These are phyloP conservation scores for Polymixis lichenea DNA, from an alignment of 2,888 invertebrate genomes.

Conservation along the genomic window DNA sequence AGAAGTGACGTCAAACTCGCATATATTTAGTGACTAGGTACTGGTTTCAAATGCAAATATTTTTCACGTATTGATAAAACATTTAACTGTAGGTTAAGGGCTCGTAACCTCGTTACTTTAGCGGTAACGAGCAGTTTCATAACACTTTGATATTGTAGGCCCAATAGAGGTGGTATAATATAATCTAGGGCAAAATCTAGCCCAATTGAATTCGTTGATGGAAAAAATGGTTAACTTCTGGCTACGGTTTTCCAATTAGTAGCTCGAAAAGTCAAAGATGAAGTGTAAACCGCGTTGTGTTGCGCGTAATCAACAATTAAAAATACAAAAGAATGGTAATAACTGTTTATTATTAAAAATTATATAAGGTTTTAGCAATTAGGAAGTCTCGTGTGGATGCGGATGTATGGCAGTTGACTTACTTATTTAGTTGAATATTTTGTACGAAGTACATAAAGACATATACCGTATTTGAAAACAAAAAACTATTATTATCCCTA, in stretches of 20 bases:
- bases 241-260: not conserved
- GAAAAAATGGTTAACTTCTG: not conserved
- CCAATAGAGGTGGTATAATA: not conserved
- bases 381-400: too few relatives aligned
- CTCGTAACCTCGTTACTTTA: conserved; percentile 10
- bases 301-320: too few relatives aligned
- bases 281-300: too few relatives aligned
- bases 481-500: too few relatives aligned
- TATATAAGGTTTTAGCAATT: too few relatives aligned
- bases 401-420: too few relatives aligned
- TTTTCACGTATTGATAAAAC: conserved; percentile 16
- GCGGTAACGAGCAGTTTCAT: conserved; percentile 9
- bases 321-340: too few relatives aligned
- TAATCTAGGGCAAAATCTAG: not conserved
- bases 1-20: conserved; percentile 18
- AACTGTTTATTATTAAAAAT: too few relatives aligned
- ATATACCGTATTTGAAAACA: too few relatives aligned
- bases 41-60: not conserved
- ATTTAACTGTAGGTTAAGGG: not conserved
- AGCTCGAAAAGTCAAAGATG: not conserved
- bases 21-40: conserved; percentile 13
- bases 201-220: not conserved
- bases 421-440: too few relatives aligned
- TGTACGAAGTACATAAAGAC: too few relatives aligned
- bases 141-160: not conserved